These are phyloP conservation scores for Drosophila cognata DNA, from an alignment of 2,888 invertebrate genomes.

Conservation along the genomic window DNA sequence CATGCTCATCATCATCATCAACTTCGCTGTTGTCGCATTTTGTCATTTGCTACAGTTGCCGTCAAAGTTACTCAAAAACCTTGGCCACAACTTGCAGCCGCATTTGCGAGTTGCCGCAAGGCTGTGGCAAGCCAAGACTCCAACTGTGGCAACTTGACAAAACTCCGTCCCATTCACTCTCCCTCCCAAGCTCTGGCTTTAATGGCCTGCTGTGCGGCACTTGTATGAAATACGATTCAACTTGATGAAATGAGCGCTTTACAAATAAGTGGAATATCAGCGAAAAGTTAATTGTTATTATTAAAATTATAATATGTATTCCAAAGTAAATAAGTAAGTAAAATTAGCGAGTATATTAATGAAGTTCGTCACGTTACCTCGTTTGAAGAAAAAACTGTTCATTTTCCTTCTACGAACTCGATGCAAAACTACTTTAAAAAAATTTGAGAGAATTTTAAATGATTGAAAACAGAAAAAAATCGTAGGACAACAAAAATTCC, in stretches of 20 bases:
- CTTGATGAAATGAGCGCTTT: slow-evolving; percentile 13
- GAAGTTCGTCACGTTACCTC: background rate
- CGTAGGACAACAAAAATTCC: background rate
- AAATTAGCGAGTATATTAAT: background rate
- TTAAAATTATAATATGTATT: background rate
- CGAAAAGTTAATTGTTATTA: slow-evolving; percentile 8
- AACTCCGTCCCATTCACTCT: background rate
- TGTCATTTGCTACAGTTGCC: slow-evolving; percentile 24
- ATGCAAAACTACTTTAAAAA: background rate
- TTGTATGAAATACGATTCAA: slow-evolving; percentile 24
- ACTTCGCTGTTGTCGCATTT: slow-evolving; percentile 7
- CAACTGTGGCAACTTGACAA: slow-evolving; percentile 45
- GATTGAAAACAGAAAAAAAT: background rate
- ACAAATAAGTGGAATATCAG: slow-evolving; percentile 26
- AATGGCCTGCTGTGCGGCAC: slow-evolving; percentile 40
- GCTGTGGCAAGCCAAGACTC: slow-evolving; percentile 42
- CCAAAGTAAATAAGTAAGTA: background rate
- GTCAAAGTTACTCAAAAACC: slow-evolving; percentile 32
- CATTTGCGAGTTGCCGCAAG: slow-evolving; percentile 40
- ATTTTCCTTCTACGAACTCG: background rate
- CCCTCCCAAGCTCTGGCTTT: slow-evolving; percentile 6
- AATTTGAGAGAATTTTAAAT: background rate
- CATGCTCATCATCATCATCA: slow-evolving; percentile 2
- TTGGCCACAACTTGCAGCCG: slow-evolving; percentile 31
- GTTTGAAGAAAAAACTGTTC: background rate